phyloP scores from a whole-genome alignment of 2,113 vertebrate genomes.

The Strix uralensis region DNA sequence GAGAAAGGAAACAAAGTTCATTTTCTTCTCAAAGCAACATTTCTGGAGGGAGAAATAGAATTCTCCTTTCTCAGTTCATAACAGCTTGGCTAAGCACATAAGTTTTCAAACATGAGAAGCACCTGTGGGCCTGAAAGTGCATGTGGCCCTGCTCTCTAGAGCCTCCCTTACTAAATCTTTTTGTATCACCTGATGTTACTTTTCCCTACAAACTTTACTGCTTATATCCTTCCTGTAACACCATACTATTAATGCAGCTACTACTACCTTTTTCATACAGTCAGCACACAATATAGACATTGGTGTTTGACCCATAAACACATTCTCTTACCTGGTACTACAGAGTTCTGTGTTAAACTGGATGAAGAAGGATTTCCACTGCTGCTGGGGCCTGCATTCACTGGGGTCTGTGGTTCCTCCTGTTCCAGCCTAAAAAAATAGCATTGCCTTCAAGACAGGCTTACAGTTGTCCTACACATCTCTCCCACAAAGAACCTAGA shows the following conservation, averaged over 20 bases:
- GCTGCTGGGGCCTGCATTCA: conserved; percentile 12
- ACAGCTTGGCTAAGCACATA: not conserved
- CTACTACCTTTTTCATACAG: not conserved
- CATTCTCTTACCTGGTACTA: conserved; percentile 79
- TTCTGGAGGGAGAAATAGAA: not conserved
- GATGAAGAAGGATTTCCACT: conserved; percentile 49
- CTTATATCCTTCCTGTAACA: not conserved
- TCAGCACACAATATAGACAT: not conserved
- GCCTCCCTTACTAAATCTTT: not conserved
- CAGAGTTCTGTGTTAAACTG: conserved; percentile 30
- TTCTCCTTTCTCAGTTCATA: not conserved
- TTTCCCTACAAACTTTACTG: not conserved
- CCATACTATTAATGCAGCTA: not conserved
- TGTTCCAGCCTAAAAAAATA: conserved; percentile 16
- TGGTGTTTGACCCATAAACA: not conserved
- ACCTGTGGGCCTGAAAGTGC: not conserved
- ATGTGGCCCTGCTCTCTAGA: not conserved
- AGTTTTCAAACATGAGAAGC: not conserved
- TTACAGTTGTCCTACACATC: not conserved
- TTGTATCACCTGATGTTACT: not conserved
- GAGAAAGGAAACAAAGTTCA: not conserved
- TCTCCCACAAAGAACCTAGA: not conserved
- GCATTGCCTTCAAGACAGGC: not conserved
- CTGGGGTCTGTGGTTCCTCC: not conserved
- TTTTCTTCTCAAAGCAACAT: not conserved